phyloP scores from a whole-genome alignment of 2,113 vertebrate genomes.

The Lasiurus borealis region DNA sequence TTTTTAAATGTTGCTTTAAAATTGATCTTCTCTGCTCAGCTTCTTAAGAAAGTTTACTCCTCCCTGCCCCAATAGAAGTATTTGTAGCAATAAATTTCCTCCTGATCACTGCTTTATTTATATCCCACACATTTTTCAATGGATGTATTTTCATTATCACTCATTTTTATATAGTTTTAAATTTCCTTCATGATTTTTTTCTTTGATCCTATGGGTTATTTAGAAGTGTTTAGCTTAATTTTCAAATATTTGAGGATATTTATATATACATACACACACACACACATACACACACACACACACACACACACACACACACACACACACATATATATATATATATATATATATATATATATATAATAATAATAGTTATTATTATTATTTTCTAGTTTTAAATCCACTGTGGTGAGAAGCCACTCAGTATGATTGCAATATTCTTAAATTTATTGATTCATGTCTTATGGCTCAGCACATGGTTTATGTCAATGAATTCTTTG shows the following conservation, averaged over 20 bases:
- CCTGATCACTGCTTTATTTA: not conserved
- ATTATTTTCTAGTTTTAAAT: constrained; percentile 3
- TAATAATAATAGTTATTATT: too few species aligned
- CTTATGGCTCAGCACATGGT: not conserved
- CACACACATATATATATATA: not conserved
- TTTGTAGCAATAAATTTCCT: not conserved
- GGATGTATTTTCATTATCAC: not conserved
- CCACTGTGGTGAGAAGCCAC: not conserved
- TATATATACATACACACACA: too few species aligned
- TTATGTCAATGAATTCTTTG: not conserved
- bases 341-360: too few species aligned
- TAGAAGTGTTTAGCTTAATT: not conserved
- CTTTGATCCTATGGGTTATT: not conserved
- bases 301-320: too few species aligned
- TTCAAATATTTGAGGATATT: not conserved
- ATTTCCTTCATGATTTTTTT: constrained; percentile 28
- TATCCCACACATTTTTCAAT: not conserved
- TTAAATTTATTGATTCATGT: not conserved
- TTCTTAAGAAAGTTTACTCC: constrained; percentile 10
- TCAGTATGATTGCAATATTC: not conserved
- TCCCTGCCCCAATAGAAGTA: not conserved
- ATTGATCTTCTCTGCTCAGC: not conserved
- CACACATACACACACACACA: too few species aligned
- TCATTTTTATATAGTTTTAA: constrained; percentile 27
- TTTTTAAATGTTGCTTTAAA: constrained; percentile 25